A percentile compares a stretch with the other conserved stretches of the same genome.
phyloP scores from a whole-genome alignment of 1,140 invertebrate species.

The Nasonia vitripennis region DNA sequence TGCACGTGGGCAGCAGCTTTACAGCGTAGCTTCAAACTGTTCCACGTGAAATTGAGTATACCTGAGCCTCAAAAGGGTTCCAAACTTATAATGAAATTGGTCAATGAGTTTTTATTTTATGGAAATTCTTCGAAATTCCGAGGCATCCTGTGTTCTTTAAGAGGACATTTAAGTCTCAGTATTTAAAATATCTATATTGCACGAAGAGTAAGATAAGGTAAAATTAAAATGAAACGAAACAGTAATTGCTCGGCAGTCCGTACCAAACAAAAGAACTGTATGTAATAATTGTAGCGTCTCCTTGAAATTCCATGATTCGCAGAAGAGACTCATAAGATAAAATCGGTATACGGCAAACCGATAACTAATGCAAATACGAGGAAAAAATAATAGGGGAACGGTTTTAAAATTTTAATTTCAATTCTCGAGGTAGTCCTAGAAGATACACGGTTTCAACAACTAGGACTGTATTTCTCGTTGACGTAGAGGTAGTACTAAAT shows the following conservation, averaged over 20 bases:
- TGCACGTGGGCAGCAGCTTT: background rate
- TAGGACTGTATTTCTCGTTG: background rate
- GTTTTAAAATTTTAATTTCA: background rate
- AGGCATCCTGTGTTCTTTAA: too few relatives aligned
- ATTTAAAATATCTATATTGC: too few relatives aligned
- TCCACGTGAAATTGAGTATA: background rate
- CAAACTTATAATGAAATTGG: conserved; percentile 40
- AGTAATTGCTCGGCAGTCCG: too few relatives aligned
- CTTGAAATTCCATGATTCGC: too few relatives aligned
- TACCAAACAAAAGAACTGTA: too few relatives aligned
- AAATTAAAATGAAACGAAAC: too few relatives aligned
- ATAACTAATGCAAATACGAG: background rate
- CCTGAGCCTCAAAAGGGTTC: conserved; percentile 13
- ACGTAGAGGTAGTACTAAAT: background rate
- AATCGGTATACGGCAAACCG: too few relatives aligned
- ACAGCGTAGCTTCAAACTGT: conserved; percentile 29
- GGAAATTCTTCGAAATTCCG: background rate
- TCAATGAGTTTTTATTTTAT: conserved; percentile 24
- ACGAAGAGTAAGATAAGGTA: too few relatives aligned
- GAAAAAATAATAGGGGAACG: background rate
- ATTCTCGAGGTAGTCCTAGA: background rate
- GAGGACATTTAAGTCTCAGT: too few relatives aligned
- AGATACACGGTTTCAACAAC: background rate
- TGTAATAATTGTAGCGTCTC: too few relatives aligned
- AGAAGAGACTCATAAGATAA: too few relatives aligned